Percentiles rank a stretch among this genome's conserved stretches.
Evolutionary conservation across 2,113 vertebrate species (phyloP).

Genomic region (Carollia perspicillata): DNA sequence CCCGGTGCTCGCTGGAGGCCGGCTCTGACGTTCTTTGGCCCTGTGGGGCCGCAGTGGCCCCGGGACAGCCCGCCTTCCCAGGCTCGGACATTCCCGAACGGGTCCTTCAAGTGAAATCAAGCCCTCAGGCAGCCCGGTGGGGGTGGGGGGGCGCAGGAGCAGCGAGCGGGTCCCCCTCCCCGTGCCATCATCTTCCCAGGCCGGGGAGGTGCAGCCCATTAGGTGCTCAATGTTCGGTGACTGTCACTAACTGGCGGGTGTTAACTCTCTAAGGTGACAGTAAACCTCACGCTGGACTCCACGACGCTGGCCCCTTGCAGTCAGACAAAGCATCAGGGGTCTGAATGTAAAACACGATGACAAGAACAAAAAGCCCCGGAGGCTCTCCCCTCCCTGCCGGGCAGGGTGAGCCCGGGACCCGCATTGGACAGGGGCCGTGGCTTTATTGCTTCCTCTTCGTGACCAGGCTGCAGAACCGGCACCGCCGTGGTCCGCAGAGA

Average conservation of each 20-base stretch:
- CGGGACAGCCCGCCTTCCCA: not conserved
- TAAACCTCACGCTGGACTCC: slow-evolving; percentile 70
- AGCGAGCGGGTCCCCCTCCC: not conserved
- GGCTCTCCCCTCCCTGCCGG: not conserved
- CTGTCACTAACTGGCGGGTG: slow-evolving; percentile 75
- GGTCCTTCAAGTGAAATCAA: slow-evolving; percentile 19
- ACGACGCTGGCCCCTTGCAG: not conserved
- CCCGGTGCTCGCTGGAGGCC: not conserved
- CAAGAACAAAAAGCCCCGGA: not conserved
- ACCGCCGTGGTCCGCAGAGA: not conserved
- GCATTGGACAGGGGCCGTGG: not conserved
- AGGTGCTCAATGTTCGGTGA: slow-evolving; percentile 82
- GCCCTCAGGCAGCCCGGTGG: slow-evolving; percentile 10
- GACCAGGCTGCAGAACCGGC: not conserved
- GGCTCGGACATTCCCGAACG: not conserved
- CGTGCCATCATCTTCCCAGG: not conserved
- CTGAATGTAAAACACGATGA: not conserved
- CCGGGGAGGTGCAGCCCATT: slow-evolving; percentile 75
- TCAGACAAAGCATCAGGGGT: not conserved
- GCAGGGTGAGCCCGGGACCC: no score
- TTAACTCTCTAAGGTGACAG: slow-evolving; percentile 80
- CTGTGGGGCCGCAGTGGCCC: not conserved
- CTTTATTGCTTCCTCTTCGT: not conserved
- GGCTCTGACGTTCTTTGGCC: not conserved
- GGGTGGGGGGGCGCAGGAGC: not conserved